Evolutionary conservation across 2,113 vertebrate species (phyloP).

Genomic region (Epinephelus cyanopodus): DNA sequence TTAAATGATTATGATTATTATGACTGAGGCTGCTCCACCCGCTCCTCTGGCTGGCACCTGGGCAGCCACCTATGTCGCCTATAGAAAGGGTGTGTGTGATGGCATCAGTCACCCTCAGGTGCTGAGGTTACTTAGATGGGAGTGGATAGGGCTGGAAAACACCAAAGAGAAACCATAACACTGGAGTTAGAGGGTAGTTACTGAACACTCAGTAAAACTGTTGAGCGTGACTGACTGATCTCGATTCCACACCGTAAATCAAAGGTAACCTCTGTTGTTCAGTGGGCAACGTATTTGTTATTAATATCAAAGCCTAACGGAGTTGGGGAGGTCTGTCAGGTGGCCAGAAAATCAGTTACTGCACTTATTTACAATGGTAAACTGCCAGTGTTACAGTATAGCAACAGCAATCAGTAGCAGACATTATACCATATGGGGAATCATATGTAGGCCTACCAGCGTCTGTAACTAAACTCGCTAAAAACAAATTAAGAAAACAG

Average conservation of each 20-base stretch:
- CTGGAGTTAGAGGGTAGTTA: background rate
- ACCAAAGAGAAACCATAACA: slow-evolving; percentile 18
- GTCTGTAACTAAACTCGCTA: background rate
- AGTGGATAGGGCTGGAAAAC: background rate
- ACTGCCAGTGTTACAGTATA: background rate
- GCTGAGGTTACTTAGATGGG: slow-evolving; percentile 16
- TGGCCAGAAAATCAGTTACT: too few species aligned
- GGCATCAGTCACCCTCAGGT: slow-evolving; percentile 37
- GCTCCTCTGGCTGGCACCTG: too few species aligned
- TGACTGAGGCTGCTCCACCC: too few species aligned
- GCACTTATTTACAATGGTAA: too few species aligned
- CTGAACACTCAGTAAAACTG: background rate
- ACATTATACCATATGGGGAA: background rate
- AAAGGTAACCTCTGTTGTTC: too few species aligned
- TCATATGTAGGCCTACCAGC: background rate
- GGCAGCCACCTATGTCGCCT: too few species aligned
- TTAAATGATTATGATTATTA: too few species aligned
- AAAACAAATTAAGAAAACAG: background rate
- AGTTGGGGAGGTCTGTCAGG: too few species aligned
- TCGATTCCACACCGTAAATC: background rate
- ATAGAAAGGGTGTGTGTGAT: slow-evolving; percentile 21
- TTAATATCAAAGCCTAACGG: too few species aligned
- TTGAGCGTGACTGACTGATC: background rate
- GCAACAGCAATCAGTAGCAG: background rate
- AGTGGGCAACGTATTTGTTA: too few species aligned